Evolutionary conservation across 2,888 invertebrate genomes (phyloP), one percentile per base, ranked within the genome.

Genomic region (Leucania comma): DNA sequence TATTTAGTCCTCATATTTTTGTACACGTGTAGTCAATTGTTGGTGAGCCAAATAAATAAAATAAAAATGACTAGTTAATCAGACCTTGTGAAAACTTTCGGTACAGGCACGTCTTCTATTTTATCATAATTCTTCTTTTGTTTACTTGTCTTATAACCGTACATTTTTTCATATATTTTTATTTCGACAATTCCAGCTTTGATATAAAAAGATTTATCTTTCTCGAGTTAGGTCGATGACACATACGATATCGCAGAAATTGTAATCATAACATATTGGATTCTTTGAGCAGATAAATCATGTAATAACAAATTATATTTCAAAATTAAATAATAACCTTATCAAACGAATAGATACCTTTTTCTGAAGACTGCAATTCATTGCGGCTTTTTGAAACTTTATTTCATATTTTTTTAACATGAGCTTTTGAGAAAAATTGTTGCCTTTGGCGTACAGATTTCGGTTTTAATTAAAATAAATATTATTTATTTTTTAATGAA

Each of bases 221-320:
- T 9, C 48, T 46, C 42, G 32, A 50, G 14, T 35, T 5, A 35
- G 67, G 3, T 75, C 14, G 20, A 50, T 57, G 42, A 75, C 38
- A 61, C 4, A 10, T 26, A 38, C 20, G 26, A 24, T 42, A 42
- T 29, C 5, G 3, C 12, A 71, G 22, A 63, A 22, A 17, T 48
- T 54, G 12, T 35, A 6, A 74, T 65, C 17, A 29, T 17, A 22
- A 22, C 17, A 42, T 24, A 65, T 26, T 3, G 20, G 12, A 69
- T 24, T n/a, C 14, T 71, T 38, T 26, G 24, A 38, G 26, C 5
- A n/a, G 32, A 50, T 77, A 35, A 74, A 77, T 38, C 29, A 60
- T 48, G 1, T 56, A 32, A 24, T 1, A 51, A 0, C 24, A 3
- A 38, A 61, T 48, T 42, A n/a, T 26, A 9, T 72, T 38, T 42